Conservation (phyloP, 2,797 vertebrate genomes). For the Sparus aurata region DNA sequence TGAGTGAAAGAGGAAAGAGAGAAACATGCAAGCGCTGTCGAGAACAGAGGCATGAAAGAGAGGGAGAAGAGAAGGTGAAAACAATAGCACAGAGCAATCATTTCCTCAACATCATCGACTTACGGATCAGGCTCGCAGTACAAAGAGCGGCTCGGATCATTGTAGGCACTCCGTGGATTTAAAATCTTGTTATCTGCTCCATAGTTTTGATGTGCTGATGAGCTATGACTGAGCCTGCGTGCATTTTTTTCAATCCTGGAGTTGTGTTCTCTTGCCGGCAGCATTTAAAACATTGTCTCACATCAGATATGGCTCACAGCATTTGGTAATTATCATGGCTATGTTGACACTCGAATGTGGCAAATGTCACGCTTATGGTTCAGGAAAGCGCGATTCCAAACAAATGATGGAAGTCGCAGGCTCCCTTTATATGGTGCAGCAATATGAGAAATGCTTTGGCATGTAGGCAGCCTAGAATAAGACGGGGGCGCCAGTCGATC, state of each 20-base stretch:
- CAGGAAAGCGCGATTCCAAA: background rate
- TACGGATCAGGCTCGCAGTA: slow-evolving; percentile 22
- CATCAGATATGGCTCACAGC: slow-evolving; percentile 29
- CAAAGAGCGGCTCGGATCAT: slow-evolving; percentile 48
- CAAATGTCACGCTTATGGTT: background rate
- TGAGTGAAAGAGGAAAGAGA: slow-evolving; percentile 42
- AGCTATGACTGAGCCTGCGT: slow-evolving; percentile 29
- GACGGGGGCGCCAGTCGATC: background rate
- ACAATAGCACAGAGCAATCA: slow-evolving; percentile 61
- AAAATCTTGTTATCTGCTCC: slow-evolving; percentile 43
- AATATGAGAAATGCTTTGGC: background rate
- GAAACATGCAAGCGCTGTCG: slow-evolving; percentile 30
- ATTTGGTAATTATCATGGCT: slow-evolving; percentile 39
- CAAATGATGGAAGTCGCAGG: slow-evolving; percentile 8
- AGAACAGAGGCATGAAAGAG: slow-evolving; percentile 32
- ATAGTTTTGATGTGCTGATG: slow-evolving; percentile 50
- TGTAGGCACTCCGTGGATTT: slow-evolving; percentile 28
- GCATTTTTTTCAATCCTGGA: background rate
- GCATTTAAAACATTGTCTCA: slow-evolving; percentile 31
- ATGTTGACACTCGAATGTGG: slow-evolving; percentile 14
- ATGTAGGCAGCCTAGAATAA: too few relatives aligned
- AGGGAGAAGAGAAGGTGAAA: slow-evolving; percentile 32
- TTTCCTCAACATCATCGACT: slow-evolving; percentile 57
- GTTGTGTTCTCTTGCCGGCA: background rate
- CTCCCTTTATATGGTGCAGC: background rate